These are phyloP conservation scores for Notolepis coatsorum DNA, from an alignment of 2,797 vertebrate genomes.

Conservation along the genomic window DNA sequence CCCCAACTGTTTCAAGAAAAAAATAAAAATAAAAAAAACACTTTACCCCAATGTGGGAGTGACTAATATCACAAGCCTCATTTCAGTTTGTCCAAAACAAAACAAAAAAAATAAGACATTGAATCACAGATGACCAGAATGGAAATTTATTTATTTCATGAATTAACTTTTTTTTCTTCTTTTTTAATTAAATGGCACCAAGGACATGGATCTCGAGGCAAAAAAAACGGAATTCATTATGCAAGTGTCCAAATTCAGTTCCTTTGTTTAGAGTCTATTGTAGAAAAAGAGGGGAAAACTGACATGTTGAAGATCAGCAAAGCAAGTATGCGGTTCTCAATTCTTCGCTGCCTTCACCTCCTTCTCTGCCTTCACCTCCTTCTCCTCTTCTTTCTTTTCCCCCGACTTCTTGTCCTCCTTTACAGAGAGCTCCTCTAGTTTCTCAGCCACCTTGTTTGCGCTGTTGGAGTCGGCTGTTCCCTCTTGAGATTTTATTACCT, in stretches of 20 bases:
- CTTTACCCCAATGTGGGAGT: no score
- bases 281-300: slow-evolving; percentile 85
- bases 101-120: neutral
- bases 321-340: slow-evolving; percentile 79
- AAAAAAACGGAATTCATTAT: slow-evolving; percentile 67
- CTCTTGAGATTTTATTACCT: no score
- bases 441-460: no score
- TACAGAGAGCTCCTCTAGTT: no score
- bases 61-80: no score
- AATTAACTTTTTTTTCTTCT: slow-evolving; percentile 84
- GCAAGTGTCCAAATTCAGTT: slow-evolving; percentile 87
- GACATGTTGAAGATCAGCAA: slow-evolving; percentile 65
- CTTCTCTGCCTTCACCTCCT: slow-evolving; percentile 50
- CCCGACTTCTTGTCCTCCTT: no score
- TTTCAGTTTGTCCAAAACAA: no score
- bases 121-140: slow-evolving; percentile 60
- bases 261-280: no score
- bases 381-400: slow-evolving; percentile 55
- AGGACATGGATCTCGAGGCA: slow-evolving; percentile 80
- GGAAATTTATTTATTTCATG: slow-evolving; percentile 88
- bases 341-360: slow-evolving; percentile 76
- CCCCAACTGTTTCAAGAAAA: slow-evolving; percentile 7
- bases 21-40: slow-evolving; percentile 32
- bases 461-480: no score
- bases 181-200: no score